Evolutionary conservation across 2,797 vertebrate species (phyloP), one percentile per base, ranked within the genome.

Genomic region (Mus spretus): DNA sequence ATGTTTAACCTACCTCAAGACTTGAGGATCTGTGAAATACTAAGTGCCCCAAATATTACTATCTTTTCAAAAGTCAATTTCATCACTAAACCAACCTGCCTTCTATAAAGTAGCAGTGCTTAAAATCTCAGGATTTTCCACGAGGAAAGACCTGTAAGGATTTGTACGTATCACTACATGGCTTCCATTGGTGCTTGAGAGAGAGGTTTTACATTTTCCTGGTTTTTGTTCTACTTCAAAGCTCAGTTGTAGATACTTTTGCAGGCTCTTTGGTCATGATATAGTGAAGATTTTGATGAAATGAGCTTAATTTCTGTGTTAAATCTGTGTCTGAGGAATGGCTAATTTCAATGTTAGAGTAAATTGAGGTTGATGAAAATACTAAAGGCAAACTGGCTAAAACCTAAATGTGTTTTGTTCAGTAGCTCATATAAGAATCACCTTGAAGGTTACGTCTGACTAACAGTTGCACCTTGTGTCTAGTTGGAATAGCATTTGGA

Each of bases 1-100:
- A 92, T 93, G 92, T 72, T 94, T 97, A 97, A 97, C 95, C 97
- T 98, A 98, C 98, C 97, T 98, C 98, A 97, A 87, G 96, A 91
- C 57, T 92, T 97, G 98, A 98, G 96, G 97, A 91, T 97, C 93
- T 98, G 93, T 97, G 97, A 98, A 94, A 95, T 95, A 91, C 88
- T 93, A 97, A 97, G 97, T 97, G 96, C 96, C 94, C 96, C 78
- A 72, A 97, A 95, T 83, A 90, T 34, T 87, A 94, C 90, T 90
- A 57, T 97, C 55, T 97, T 93, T 96, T 85, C 94, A 96, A 81
- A 97, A 84, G 50, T 96, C 92, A 90, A 75, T 93, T 91, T 97
- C 74, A 95, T 97, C 95, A 95, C 96, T 94, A 96, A 96, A 70
- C 96, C 97, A 97, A 70, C 91, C 92, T 97, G 97, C 95, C 96